phyloP scores from a whole-genome alignment of 2,888 invertebrate species.

The Mantis religiosa region DNA sequence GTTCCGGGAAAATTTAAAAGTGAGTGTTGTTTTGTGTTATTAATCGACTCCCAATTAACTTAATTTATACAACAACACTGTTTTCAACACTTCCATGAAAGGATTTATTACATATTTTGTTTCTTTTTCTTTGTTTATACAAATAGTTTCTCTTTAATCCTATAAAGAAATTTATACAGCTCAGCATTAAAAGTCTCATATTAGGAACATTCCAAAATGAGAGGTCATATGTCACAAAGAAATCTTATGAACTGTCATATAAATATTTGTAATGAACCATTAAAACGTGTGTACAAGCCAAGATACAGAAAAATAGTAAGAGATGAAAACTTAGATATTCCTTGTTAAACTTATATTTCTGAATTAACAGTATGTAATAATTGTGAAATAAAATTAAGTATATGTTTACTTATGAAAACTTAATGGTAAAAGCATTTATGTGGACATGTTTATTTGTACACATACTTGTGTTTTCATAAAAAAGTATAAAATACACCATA shows the following conservation, averaged over 20 bases:
- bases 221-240: neutral
- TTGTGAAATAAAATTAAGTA: neutral
- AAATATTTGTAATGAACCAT: neutral
- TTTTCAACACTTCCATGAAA: too few species aligned
- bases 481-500: neutral
- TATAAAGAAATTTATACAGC: neutral
- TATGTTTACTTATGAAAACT: neutral
- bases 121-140: neutral
- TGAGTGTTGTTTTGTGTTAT: too few species aligned
- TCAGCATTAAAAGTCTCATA: neutral
- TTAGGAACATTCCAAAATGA: neutral
- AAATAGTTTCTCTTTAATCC: neutral
- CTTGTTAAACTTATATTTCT: neutral
- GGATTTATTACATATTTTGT: too few species aligned
- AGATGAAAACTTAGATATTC: neutral
- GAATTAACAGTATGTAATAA: neutral
- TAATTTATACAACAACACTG: too few species aligned
- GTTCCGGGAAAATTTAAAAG: too few species aligned
- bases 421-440: neutral
- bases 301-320: neutral
- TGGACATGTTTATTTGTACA: neutral
- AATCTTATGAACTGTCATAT: neutral
- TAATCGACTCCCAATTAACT: too few species aligned
- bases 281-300: neutral
- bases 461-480: neutral